phyloP scores from a whole-genome alignment of 2,797 vertebrate genomes.

The Brachyrhaphis roseni region DNA sequence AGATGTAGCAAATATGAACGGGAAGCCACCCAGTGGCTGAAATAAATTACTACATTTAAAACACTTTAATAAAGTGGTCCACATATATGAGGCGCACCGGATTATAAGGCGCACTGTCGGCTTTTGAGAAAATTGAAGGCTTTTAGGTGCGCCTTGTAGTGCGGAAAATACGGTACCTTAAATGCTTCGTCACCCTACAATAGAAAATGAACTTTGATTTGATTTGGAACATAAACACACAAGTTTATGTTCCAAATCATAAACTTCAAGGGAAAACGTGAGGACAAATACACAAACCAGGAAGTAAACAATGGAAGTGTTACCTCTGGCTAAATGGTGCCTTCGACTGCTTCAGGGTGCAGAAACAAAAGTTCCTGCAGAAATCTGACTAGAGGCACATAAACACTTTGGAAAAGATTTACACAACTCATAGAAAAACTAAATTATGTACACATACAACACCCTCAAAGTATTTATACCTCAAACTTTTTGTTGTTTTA shows the following conservation, averaged over 20 bases:
- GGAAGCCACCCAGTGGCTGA: too few species aligned
- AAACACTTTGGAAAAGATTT: background rate
- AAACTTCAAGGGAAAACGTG: background rate
- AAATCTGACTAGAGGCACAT: background rate
- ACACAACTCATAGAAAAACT: background rate
- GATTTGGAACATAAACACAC: conserved; percentile 5
- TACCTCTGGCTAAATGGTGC: background rate
- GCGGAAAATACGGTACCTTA: too few species aligned
- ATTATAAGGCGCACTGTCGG: too few species aligned
- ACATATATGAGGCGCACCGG: too few species aligned
- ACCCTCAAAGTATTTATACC: background rate
- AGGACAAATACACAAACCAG: background rate
- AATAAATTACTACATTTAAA: too few species aligned
- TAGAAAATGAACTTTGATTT: background rate
- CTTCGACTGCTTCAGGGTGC: background rate
- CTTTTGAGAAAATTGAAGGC: too few species aligned
- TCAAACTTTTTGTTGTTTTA: background rate
- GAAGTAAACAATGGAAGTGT: background rate
- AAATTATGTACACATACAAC: background rate
- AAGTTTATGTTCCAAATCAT: background rate
- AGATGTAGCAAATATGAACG: too few species aligned
- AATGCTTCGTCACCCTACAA: background rate
- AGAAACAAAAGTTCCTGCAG: background rate
- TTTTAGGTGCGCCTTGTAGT: too few species aligned
- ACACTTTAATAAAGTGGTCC: too few species aligned